Evolutionary conservation across 2,797 vertebrate genomes (phyloP), one percentile per base, ranked within the genome.

Genomic region (Karalla daura): DNA sequence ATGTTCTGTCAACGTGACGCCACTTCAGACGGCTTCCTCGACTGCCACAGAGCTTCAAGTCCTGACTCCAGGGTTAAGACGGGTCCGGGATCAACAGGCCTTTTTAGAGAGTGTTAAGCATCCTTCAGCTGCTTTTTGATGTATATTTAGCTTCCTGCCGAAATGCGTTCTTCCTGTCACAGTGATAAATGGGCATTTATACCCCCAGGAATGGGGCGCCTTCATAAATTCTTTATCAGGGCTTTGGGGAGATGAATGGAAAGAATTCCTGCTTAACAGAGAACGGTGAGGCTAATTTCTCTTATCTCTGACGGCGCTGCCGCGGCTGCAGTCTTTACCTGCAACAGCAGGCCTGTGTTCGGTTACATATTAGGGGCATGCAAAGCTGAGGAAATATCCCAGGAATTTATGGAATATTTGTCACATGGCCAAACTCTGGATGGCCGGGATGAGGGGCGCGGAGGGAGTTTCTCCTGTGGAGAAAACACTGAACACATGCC

Each of bases 351-450:
- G 69, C 36, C 70, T 39, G 62, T 74, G 64, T 81, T 86, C 62
- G 53, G 49, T 23, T 84, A 87, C 86, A 78, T 86, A 73, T 78
- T 39, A 72, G 66, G n/a, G 55, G 51, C 77, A 68, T 67, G 69
- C 71, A 86, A 82, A 85, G 69, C 74, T 84, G 74, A 72, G 53
- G 86, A 86, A 78, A 85, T 85, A 85, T 87, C 82, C 69, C 61
- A 86, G 78, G 88, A 94, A 89, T 90, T 71, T 68, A 67, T 80
- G 0, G 56, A 90, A 88, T 87, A 84, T 92, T 91, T 94, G 88
- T 87, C 87, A 71, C 67, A 27, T 20, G 11, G 83, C 86, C 87
- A 89, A 86, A 87, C 44, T 70, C 1, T 89, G 93, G 91, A 91
- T 91, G 56, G 69, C 70, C 11, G 50, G 75, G 64, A 53, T 35